Percentiles rank a stretch among this genome's conserved stretches.
Evolutionary conservation across 2,797 vertebrate genomes (phyloP).

Genomic region (Cyprinodon diabolis): DNA sequence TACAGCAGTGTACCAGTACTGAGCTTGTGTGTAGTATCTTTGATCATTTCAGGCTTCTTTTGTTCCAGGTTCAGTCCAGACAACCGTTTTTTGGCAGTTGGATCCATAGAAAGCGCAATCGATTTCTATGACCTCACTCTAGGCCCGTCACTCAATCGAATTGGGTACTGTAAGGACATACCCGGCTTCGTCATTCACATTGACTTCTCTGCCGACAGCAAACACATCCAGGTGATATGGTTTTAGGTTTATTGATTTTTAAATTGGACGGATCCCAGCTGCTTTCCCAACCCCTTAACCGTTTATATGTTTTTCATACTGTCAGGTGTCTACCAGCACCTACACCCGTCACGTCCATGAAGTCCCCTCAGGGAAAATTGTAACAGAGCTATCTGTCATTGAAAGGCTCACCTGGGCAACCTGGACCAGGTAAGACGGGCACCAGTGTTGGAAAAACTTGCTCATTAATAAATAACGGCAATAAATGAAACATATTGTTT

Average conservation of each 20-base stretch:
- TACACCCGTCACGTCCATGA: conserved; percentile 92
- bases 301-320: not conserved
- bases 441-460: not conserved
- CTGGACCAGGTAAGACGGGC: conserved; percentile 90
- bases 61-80: conserved; percentile 91
- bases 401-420: conserved; percentile 97
- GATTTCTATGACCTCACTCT: conserved; percentile 96
- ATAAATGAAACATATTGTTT: no score
- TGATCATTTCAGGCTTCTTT: not conserved
- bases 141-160: conserved; percentile 90
- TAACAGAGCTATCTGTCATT: conserved; percentile 79
- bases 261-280: not conserved
- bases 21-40: not conserved
- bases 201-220: conserved; percentile 95
- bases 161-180: conserved; percentile 96
- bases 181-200: conserved; percentile 92
- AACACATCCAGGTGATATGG: conserved; percentile 85
- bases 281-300: not conserved
- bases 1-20: not conserved
- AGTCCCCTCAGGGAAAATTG: conserved; percentile 90
- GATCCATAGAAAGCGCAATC: conserved; percentile 90
- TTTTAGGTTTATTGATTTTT: not conserved
- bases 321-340: conserved; percentile 90
- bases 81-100: conserved; percentile 90
- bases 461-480: no score